These are phyloP conservation scores for Polyommatus iphigenia DNA, from an alignment of 2,888 invertebrate genomes.

Conservation along the genomic window DNA sequence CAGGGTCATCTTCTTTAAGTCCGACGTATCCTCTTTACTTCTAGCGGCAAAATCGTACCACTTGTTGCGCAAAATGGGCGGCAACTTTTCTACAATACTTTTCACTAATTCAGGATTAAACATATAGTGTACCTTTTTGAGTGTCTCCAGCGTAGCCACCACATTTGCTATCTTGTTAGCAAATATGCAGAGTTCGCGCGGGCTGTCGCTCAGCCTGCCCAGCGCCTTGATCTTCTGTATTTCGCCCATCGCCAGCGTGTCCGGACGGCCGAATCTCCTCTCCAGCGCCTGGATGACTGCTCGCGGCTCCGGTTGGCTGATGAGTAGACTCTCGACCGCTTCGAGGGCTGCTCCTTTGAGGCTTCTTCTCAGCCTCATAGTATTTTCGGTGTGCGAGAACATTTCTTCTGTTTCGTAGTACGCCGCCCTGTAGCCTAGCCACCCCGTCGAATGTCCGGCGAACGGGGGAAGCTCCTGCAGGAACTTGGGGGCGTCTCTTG, in stretches of 20 bases:
- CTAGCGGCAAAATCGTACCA: not conserved
- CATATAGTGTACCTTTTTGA: not conserved
- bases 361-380: not conserved
- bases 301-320: not conserved
- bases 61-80: not conserved
- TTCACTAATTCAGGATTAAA: not conserved
- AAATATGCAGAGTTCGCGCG: not conserved
- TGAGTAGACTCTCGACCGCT: not conserved
- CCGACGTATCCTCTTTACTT: not conserved
- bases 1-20: not conserved
- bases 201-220: not conserved
- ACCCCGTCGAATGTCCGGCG: not conserved
- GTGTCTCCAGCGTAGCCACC: not conserved
- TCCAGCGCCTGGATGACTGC: not conserved
- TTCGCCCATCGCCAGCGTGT: not conserved
- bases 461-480: too few species aligned
- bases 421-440: not conserved
- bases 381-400: not conserved
- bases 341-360: not conserved
- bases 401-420: not conserved
- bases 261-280: not conserved
- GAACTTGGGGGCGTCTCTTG: not conserved
- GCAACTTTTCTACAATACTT: not conserved
- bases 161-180: constrained; percentile 12
- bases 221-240: not conserved